These are phyloP conservation scores for Centroberyx gerrardi DNA, from an alignment of 2,797 vertebrate genomes.

Conservation along the genomic window DNA sequence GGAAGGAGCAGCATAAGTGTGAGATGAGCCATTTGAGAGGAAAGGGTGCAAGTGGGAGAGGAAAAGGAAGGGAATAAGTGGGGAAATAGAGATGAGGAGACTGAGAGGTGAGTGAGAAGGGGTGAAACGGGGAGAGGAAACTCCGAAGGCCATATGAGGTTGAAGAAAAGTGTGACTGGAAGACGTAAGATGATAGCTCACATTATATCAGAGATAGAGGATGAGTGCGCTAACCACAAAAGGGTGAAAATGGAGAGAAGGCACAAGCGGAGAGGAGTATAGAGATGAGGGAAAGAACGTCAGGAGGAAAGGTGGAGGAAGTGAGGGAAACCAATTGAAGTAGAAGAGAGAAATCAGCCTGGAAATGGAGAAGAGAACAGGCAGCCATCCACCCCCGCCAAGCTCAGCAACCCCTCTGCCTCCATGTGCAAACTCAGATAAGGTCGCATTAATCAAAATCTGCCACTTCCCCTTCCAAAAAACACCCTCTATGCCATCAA, in stretches of 20 bases:
- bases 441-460: slow-evolving; percentile 88
- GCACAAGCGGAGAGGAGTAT: slow-evolving; percentile 21
- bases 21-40: slow-evolving; percentile 59
- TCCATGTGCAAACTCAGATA: slow-evolving; percentile 89
- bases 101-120: slow-evolving; percentile 51
- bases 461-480: slow-evolving; percentile 81
- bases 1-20: slow-evolving; percentile 26
- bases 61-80: slow-evolving; percentile 26
- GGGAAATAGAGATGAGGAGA: slow-evolving; percentile 81
- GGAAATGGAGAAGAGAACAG: slow-evolving; percentile 65
- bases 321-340: slow-evolving; percentile 55
- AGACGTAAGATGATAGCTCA: slow-evolving; percentile 52
- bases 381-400: slow-evolving; percentile 78
- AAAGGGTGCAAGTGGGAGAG: slow-evolving; percentile 43
- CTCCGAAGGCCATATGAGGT: slow-evolving; percentile 68
- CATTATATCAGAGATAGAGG: slow-evolving; percentile 31
- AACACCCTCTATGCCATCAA: slow-evolving; percentile 80
- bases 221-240: slow-evolving; percentile 28
- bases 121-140: slow-evolving; percentile 41
- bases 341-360: slow-evolving; percentile 47
- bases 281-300: background rate
- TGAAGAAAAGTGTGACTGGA: slow-evolving; percentile 27
- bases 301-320: slow-evolving; percentile 7
- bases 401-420: slow-evolving; percentile 79
- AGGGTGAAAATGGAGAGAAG: slow-evolving; percentile 34